Percentiles rank a stretch among this genome's conserved stretches.
phyloP scores from a whole-genome alignment of 2,797 vertebrate genomes.

The Semaprochilodus insignis region DNA sequence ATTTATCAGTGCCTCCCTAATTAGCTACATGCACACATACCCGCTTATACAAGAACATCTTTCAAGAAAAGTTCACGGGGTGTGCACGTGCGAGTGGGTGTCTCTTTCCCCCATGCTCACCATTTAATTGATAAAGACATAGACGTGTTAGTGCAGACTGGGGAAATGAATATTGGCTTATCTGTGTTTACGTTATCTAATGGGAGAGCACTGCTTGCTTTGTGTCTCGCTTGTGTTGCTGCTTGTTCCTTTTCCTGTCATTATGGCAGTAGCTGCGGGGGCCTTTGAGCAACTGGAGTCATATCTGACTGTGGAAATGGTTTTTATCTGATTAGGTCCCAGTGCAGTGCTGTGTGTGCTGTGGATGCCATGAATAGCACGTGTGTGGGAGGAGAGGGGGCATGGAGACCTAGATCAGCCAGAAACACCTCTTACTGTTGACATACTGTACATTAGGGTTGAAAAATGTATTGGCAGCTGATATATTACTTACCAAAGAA shows the following conservation, averaged over 20 bases:
- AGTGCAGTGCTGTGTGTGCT: conserved; percentile 29
- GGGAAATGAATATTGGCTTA: conserved; percentile 67
- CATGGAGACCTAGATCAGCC: conserved; percentile 15
- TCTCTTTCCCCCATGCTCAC: conserved; percentile 33
- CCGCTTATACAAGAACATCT: conserved; percentile 21
- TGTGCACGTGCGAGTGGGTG: conserved; percentile 29
- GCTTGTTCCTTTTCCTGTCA: conserved; percentile 59
- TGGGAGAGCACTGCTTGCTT: conserved; percentile 45
- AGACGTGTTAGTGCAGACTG: conserved; percentile 62
- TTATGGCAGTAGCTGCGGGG: conserved; percentile 42
- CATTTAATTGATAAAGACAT: conserved; percentile 57
- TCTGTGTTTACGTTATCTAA: conserved; percentile 47
- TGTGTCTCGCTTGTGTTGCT: conserved; percentile 50
- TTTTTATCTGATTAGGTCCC: conserved; percentile 51
- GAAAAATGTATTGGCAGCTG: background rate
- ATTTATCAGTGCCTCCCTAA: background rate
- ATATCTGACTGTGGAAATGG: conserved; percentile 41
- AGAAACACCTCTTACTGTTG: conserved; percentile 35
- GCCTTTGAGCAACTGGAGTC: conserved; percentile 37
- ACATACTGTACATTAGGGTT: background rate
- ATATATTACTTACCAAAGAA: background rate
- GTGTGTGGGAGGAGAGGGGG: conserved; percentile 42
- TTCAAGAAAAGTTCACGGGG: conserved; percentile 6
- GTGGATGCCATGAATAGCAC: conserved; percentile 51
- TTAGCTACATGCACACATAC: conserved; percentile 21